Evolutionary conservation across 2,797 vertebrate genomes (phyloP), one percentile per base, ranked within the genome.

Genomic region (Anableps anableps): DNA sequence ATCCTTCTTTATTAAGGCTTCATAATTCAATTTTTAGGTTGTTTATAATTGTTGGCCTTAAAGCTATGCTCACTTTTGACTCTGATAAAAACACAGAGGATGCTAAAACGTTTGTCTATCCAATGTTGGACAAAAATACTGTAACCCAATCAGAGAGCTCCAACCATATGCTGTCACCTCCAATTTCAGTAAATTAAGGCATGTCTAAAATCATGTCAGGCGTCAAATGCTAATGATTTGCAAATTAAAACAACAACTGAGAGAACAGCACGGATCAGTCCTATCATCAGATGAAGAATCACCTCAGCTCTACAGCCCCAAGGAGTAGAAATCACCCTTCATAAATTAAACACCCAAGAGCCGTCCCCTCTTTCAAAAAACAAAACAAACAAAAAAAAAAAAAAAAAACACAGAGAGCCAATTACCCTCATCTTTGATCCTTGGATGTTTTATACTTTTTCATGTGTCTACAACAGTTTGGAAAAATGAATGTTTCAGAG

Each of bases 331-430:
- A 87, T 64, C 73, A 6, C 23, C 68, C 48, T 72, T 88, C 81
- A 92, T 93, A 86, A 91, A 93, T 94, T 89, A 93, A 91, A 90
- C 75, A 29, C 26, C 64, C 75, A 31, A 86, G 80, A 85, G 55
- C 76, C 86, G 79, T 47, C 80, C 77, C 81, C 53, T 79, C 81
- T 87, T 86, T 79, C 16, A 29, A 60, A 17, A 60, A 60, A 8
- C 7, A n/a, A n/a, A n/a, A n/a, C n/a, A n/a, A n/a, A n/a, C n/a
- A 16, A 29, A 29, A 29, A 29, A 58, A 29, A 48, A 14, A 26
- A 14, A 14, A 55, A 87, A 90, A 86, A 72, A 58, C 73, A 72
- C 83, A 71, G 71, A 88, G 80, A 89, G 80, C 75, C 91, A 90
- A 87, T 94, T 93, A 89, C 78, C 79, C 78, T 86, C 1, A 9